Evolutionary conservation across 2,888 invertebrate genomes (phyloP).

Genomic region (Belgica antarctica): DNA sequence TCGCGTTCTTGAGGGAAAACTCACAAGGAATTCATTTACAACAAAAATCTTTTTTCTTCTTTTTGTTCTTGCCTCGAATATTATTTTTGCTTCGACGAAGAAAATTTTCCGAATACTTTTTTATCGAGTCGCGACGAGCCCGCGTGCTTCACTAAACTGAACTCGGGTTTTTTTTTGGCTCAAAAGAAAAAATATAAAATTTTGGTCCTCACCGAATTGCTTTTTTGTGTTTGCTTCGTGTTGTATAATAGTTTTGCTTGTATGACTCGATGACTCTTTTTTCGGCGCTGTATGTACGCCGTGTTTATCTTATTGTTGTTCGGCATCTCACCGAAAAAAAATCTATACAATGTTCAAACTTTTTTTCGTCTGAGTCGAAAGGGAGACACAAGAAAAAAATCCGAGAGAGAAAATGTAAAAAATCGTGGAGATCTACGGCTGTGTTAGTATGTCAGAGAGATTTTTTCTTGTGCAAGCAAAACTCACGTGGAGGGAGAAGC

Average conservation of each 20-base stretch:
- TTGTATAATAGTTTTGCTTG: constrained; percentile 32
- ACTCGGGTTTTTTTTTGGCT: constrained; percentile 28
- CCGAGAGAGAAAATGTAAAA: constrained; percentile 3
- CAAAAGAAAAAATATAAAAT: constrained; percentile 38
- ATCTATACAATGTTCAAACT: constrained; percentile 16
- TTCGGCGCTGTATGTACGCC: constrained; percentile 1
- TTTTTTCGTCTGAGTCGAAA: constrained; percentile 2
- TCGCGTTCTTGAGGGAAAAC: constrained; percentile 1
- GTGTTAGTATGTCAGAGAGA: constrained; percentile 23
- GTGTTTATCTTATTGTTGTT: constrained; percentile 28
- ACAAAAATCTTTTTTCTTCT: not conserved
- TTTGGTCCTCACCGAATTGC: constrained; percentile 40
- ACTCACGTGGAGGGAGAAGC: constrained; percentile 16
- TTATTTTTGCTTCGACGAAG: constrained; percentile 12
- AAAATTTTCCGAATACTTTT: constrained; percentile 25
- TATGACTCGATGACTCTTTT: constrained; percentile 38
- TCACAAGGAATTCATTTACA: constrained; percentile 20
- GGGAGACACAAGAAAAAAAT: constrained; percentile 18
- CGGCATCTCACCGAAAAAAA: constrained; percentile 24
- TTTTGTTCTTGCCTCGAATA: not conserved
- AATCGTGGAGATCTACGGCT: not conserved
- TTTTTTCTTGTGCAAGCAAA: no score
- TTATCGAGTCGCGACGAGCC: constrained; percentile 30
- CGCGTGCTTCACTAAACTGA: constrained; percentile 39
- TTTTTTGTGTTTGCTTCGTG: constrained; percentile 26